Evolutionary conservation across 2,888 invertebrate species (phyloP).

Genomic region (Drosophila kambysellisi): DNA sequence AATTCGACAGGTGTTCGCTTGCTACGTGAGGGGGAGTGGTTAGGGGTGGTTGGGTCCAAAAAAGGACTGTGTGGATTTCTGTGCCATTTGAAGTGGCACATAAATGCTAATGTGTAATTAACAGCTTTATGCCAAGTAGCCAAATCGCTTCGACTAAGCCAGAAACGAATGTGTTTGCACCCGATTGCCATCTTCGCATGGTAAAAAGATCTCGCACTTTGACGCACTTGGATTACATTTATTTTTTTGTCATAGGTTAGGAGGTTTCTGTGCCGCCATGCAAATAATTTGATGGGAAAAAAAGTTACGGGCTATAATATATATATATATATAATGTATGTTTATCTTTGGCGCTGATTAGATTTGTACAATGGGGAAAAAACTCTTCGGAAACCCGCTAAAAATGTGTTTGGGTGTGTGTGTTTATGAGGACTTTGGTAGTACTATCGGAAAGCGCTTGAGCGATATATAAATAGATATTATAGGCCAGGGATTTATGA

Average conservation of each 20-base stretch:
- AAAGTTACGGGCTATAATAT: conserved; percentile 3
- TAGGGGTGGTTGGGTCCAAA: conserved; percentile 22
- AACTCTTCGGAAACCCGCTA: conserved; percentile 16
- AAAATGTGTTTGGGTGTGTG: conserved; percentile 11
- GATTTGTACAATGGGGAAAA: conserved; percentile 42
- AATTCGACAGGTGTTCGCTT: conserved; percentile 33
- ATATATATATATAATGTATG: conserved; percentile 3
- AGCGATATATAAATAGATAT: conserved; percentile 47
- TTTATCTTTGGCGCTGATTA: conserved; percentile 53
- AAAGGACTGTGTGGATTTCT: conserved; percentile 38
- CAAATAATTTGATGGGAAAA: conserved; percentile 36
- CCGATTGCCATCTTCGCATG: not conserved
- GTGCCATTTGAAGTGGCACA: conserved; percentile 39
- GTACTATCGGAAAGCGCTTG: conserved; percentile 39
- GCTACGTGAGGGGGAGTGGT: not conserved
- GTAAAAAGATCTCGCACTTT: conserved; percentile 16
- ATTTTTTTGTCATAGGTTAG: conserved; percentile 11
- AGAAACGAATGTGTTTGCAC: not conserved
- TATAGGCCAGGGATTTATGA: conserved; percentile 34
- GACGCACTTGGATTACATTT: conserved; percentile 37
- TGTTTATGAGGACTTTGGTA: conserved; percentile 33
- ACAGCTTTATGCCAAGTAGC: conserved; percentile 45
- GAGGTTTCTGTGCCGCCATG: conserved; percentile 26
- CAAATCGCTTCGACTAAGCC: not conserved
- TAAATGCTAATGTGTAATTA: conserved; percentile 63